A percentile compares a stretch with the other conserved stretches of the same genome.
These are phyloP conservation scores for Ametastegia equiseti DNA, from an alignment of 2,888 invertebrate species.

Conservation along the genomic window DNA sequence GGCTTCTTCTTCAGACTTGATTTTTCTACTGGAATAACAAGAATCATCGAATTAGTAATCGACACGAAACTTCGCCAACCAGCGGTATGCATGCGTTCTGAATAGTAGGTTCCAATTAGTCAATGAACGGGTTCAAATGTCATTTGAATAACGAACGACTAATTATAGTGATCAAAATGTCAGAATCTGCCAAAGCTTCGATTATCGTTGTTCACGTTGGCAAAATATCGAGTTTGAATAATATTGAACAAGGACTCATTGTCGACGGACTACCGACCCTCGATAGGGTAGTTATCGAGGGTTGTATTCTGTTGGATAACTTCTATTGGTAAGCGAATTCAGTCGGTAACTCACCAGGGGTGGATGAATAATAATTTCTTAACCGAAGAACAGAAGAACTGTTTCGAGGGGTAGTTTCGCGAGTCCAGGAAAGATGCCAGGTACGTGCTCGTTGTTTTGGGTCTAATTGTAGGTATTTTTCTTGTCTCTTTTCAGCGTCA, in stretches of 20 bases:
- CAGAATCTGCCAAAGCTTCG: no score
- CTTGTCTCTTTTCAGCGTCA: neutral
- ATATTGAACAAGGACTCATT: neutral
- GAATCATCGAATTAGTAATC: neutral
- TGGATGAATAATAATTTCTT: neutral
- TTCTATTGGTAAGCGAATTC: neutral
- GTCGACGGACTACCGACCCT: slow-evolving; percentile 1
- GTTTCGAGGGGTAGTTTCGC: neutral
- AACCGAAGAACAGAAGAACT: neutral
- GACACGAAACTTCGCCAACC: neutral
- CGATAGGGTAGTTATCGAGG: neutral
- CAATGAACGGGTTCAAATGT: neutral
- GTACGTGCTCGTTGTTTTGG: neutral
- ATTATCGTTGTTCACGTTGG: neutral
- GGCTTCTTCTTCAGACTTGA: neutral
- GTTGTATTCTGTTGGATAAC: neutral
- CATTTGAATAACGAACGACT: no score
- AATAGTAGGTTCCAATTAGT: neutral
- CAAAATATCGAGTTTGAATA: neutral
- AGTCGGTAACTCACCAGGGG: slow-evolving; percentile 32
- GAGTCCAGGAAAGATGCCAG: neutral
- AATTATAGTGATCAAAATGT: no score
- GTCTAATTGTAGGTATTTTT: neutral
- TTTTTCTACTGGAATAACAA: neutral
- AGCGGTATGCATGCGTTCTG: no score